A percentile compares a stretch with the other conserved stretches of the same genome.
phyloP scores from a whole-genome alignment of 2,888 invertebrate species.

The Leucoptera coffeella region DNA sequence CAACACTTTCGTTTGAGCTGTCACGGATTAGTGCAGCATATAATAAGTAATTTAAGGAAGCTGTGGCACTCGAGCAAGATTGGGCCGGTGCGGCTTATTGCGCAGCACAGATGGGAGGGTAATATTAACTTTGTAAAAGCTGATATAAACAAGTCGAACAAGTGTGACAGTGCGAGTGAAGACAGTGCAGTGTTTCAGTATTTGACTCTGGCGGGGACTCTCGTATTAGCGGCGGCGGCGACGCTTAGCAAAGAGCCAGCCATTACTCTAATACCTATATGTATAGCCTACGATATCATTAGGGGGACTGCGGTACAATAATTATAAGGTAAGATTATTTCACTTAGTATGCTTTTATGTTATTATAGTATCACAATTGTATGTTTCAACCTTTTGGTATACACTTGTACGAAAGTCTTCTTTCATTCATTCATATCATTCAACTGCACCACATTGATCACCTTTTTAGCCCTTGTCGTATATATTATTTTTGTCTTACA shows the following conservation, averaged over 20 bases:
- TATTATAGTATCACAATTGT: no score
- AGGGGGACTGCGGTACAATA: no score
- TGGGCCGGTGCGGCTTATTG: constrained; percentile 20
- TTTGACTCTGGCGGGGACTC: constrained; percentile 56
- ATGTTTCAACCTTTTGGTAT: no score
- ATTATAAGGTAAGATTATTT: no score
- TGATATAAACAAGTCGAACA: constrained; percentile 8
- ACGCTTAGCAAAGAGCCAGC: constrained; percentile 95
- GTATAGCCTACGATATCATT: constrained; percentile 81
- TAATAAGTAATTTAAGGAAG: constrained; percentile 35
- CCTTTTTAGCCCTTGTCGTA: no score
- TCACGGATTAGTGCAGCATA: constrained; percentile 34
- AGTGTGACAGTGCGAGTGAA: constrained; percentile 30
- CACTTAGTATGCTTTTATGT: no score
- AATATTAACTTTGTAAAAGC: constrained; percentile 21
- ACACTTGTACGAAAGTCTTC: no score
- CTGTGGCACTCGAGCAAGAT: constrained; percentile 31
- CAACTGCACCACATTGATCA: no score
- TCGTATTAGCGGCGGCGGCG: constrained; percentile 67
- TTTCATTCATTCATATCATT: no score
- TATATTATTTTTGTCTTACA: no score
- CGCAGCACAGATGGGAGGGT: constrained; percentile 28
- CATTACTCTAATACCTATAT: constrained; percentile 84
- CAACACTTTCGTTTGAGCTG: constrained; percentile 35
- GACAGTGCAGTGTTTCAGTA: constrained; percentile 40